phyloP scores from a whole-genome alignment of 2,113 vertebrate species.

The Tursiops truncatus region DNA sequence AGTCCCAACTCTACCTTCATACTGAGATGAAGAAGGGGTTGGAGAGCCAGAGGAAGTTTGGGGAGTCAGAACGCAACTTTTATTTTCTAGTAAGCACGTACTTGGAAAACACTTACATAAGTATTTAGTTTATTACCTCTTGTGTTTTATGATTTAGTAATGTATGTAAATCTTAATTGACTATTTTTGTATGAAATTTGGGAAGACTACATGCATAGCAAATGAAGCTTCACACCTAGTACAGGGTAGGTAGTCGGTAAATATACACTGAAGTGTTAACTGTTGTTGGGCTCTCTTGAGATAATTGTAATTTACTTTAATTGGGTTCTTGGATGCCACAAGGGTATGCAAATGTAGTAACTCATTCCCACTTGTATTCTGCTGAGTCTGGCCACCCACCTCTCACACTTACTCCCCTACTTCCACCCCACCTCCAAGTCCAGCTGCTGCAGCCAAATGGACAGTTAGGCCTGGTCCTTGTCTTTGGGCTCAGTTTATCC shows the following conservation, averaged over 20 bases:
- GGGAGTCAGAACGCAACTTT: background rate
- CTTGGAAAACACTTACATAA: background rate
- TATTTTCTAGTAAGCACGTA: background rate
- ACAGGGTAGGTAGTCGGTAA: background rate
- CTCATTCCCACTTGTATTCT: background rate
- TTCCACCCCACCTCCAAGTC: background rate
- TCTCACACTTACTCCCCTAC: background rate
- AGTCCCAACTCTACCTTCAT: background rate
- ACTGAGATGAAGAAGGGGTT: background rate
- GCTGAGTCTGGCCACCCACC: background rate
- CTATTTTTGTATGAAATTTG: slow-evolving; percentile 28
- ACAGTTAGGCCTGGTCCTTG: background rate
- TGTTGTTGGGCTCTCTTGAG: slow-evolving; percentile 40
- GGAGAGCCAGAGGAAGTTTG: background rate
- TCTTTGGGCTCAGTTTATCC: background rate
- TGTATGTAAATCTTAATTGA: slow-evolving; percentile 16
- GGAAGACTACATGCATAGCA: background rate
- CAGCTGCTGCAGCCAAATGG: background rate
- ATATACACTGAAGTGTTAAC: background rate
- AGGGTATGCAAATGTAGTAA: background rate
- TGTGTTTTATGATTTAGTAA: slow-evolving; percentile 22
- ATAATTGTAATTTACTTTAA: slow-evolving; percentile 49
- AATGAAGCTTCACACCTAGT: background rate
- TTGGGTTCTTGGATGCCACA: slow-evolving; percentile 24
- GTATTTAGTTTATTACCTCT: background rate